Evolutionary conservation across 1,140 invertebrate species (phyloP).

Genomic region (Zaprionus camerounensis): DNA sequence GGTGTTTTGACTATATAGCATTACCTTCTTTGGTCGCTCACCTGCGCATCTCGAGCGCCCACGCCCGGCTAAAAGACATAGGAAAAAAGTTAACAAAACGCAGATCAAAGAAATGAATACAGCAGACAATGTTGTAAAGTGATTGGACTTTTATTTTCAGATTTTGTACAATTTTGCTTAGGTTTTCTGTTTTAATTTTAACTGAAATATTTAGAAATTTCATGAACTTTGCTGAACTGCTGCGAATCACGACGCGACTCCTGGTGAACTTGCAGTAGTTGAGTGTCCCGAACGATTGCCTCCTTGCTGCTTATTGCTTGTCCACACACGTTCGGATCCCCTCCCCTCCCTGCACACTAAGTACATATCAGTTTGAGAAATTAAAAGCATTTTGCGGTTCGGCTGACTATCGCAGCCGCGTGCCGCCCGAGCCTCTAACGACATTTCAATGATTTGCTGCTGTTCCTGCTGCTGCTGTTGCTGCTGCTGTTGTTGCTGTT

Average conservation of each 20-base stretch:
- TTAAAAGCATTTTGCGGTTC: conserved; percentile 83
- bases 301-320: conserved; percentile 7
- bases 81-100: conserved; percentile 13
- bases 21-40: conserved; percentile 76
- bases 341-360: conserved; percentile 16
- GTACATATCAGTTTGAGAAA: conserved; percentile 82
- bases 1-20: conserved; percentile 74
- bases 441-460: conserved; percentile 80
- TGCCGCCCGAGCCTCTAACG: conserved; percentile 76
- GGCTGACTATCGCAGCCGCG: conserved; percentile 74
- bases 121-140: conserved; percentile 49
- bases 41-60: conserved; percentile 70
- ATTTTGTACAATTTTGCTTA: conserved; percentile 47
- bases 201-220: conserved; percentile 8
- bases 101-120: conserved; percentile 18
- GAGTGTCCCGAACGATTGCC: not conserved
- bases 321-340: conserved; percentile 2
- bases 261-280: conserved; percentile 1
- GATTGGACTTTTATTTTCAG: conserved; percentile 32
- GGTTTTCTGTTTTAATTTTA: not conserved
- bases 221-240: not conserved
- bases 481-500: conserved; percentile 21
- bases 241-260: not conserved
- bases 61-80: conserved; percentile 29
- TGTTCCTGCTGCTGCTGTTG: conserved; percentile 23